These are phyloP conservation scores for Rhadina sibilatrix DNA, from an alignment of 2,113 vertebrate genomes.

Conservation along the genomic window DNA sequence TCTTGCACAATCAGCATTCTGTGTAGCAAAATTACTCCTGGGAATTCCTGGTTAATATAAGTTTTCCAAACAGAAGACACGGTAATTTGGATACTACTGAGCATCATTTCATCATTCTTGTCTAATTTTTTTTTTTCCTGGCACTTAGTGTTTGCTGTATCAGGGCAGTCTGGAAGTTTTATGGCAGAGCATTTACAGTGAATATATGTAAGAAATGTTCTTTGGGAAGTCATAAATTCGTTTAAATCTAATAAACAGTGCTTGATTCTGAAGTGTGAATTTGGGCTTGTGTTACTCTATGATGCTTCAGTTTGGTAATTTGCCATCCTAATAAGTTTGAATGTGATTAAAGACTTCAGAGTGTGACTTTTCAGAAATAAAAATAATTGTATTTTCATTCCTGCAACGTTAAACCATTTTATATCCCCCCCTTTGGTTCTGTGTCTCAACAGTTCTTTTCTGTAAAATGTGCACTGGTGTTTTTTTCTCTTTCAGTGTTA, in stretches of 20 bases:
- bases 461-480: not conserved
- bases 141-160: rapidly evolving
- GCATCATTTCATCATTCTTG: not conserved
- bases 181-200: not conserved
- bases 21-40: no score
- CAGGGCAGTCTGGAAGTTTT: not conserved
- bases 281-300: rapidly evolving
- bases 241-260: not conserved
- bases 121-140: not conserved
- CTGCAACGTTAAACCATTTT: not conserved
- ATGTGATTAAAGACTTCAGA: not conserved
- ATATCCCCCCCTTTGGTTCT: rapidly evolving
- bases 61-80: not conserved
- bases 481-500: not conserved
- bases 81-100: not conserved
- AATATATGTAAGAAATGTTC: not conserved
- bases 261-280: not conserved
- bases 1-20: not conserved
- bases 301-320: not conserved
- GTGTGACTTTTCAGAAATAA: not conserved
- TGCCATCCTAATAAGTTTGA: not conserved
- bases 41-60: not conserved
- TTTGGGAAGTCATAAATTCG: not conserved
- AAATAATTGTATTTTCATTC: not conserved
- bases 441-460: not conserved